These are phyloP conservation scores for Calephelis nemesis DNA, from an alignment of 1,140 invertebrate species.

Conservation along the genomic window DNA sequence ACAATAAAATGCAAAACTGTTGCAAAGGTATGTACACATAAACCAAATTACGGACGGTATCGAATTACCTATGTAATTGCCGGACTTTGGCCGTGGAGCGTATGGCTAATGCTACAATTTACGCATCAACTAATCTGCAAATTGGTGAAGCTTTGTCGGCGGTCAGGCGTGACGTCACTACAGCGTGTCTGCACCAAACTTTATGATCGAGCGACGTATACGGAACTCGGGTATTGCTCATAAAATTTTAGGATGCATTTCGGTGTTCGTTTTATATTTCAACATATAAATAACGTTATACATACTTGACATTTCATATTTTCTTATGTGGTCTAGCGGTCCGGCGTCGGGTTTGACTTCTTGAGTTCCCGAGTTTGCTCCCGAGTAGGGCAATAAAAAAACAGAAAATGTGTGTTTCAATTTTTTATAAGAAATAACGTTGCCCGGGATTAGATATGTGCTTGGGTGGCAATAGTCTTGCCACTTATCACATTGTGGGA, in stretches of 20 bases:
- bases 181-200: conserved; percentile 41
- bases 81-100: conserved; percentile 45
- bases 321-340: too few relatives aligned
- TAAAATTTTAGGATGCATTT: conserved; percentile 2
- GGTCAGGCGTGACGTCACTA: conserved; percentile 35
- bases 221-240: neutral
- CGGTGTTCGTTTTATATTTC: neutral
- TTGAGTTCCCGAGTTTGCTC: too few relatives aligned
- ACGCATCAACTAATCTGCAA: conserved; percentile 73
- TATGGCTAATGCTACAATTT: conserved; percentile 69
- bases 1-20: neutral
- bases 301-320: too few relatives aligned
- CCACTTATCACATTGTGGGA: too few relatives aligned
- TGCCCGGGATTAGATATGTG: too few relatives aligned
- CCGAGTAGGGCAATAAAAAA: too few relatives aligned
- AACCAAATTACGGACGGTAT: conserved; percentile 39
- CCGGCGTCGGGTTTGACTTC: too few relatives aligned
- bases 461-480: too few relatives aligned
- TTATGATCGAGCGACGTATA: conserved; percentile 26
- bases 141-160: conserved; percentile 70
- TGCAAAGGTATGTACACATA: conserved; percentile 16
- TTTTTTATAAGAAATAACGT: too few relatives aligned
- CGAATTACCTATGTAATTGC: conserved; percentile 59
- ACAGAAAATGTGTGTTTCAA: too few relatives aligned
- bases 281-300: too few relatives aligned